Base-by-base conservation (phyloP, 37 sponge, comb jelly and placozoan species). In the Hexactinellida sp. region DNA sequence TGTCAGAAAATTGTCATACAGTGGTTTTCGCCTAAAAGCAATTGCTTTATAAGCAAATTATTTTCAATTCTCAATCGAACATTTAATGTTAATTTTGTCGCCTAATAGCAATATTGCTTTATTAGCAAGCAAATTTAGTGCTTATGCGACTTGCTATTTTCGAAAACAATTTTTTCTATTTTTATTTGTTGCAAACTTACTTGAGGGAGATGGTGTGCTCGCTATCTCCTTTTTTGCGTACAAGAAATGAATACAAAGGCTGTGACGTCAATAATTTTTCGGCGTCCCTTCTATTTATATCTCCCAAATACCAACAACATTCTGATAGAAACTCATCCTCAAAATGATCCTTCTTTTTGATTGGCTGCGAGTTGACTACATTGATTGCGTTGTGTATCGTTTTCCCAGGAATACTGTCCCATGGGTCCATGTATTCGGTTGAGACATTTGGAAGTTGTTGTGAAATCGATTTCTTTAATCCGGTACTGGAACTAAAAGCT, bases 361-460 rank as follows among this genome's bases (percentile, higher is more conserved):
- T 63, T 63, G 76, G 76, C 34, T 63, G 76, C 76, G 76, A 63
- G 76, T 63, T 63, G 30, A 63, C 76, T 32, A 63, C 30, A 23
- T 23, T 63, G 34, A 63, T 23, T 63, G 76, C 76, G 34, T 63
- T 63, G 76, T 63, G 76, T 3, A 63, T 63, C 5, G 76, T 63
- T 63, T 63, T 63, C 76, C 76, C 76, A 25, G 76, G 76, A 28
- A 63, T 63, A n/a, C 76, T 25, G 76, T 63, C 76, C 76, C 76
- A 63, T 10, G 76, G 76, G 5, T 63, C 76, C 76, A 63, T 63
- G 76, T 63, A 63, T 1, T 63, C 76, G 13, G 32, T 25, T 63
- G 76, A 63, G 19, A 25, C 30, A 5, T 63, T 23, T 10, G 30
- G 5, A 3, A 28, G 25, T n/a, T 63, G 76, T 63, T 3, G 76